phyloP scores from a whole-genome alignment of 2,113 vertebrate genomes.

The Halcyon senegalensis region DNA sequence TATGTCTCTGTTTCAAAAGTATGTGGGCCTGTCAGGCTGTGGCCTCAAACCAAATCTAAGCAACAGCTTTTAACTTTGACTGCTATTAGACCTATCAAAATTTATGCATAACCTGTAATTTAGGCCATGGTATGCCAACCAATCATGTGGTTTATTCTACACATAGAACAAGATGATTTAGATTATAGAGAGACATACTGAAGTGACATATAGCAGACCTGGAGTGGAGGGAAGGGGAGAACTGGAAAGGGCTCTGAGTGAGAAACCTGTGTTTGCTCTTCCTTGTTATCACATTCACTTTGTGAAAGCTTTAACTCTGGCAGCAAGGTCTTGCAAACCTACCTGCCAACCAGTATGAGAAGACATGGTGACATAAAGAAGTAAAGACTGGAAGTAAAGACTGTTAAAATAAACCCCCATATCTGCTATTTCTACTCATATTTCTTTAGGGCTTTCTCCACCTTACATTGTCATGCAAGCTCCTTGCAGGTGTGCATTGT shows the following conservation, averaged over 20 bases:
- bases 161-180: not conserved
- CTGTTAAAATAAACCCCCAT: not conserved
- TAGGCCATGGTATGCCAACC: not conserved
- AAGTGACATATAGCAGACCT: not conserved
- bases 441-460: not conserved
- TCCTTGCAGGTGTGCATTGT: fast-evolving
- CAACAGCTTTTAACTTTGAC: not conserved
- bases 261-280: not conserved
- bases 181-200: not conserved
- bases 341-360: not conserved
- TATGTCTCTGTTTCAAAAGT: not conserved
- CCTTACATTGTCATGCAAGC: not conserved
- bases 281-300: not conserved
- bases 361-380: not conserved
- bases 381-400: not conserved
- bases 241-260: not conserved
- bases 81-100: not conserved
- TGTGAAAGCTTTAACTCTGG: not conserved
- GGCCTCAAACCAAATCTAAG: not conserved
- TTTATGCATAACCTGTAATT: not conserved
- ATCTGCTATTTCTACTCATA: not conserved
- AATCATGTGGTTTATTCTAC: not conserved
- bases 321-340: not conserved
- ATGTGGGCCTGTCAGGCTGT: not conserved
- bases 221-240: not conserved